phyloP scores from a whole-genome alignment of 2,797 vertebrate species.

The Sebastes melanostomus region DNA sequence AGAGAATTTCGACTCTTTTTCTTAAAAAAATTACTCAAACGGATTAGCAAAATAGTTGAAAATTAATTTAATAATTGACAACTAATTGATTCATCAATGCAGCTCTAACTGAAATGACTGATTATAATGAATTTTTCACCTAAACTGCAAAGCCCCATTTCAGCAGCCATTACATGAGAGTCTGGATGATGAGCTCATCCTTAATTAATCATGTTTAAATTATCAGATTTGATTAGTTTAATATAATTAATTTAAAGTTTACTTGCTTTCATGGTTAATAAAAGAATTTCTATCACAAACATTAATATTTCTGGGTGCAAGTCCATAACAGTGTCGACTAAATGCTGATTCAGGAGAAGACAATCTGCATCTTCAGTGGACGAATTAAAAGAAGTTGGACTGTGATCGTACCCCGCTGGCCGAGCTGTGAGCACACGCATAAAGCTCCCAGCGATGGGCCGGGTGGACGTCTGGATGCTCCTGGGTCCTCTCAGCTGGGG shows the following conservation, averaged over 20 bases:
- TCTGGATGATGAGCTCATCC: not conserved
- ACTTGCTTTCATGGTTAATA: not conserved
- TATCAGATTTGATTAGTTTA: not conserved
- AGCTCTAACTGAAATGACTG: too few species aligned
- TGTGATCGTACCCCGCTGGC: not conserved
- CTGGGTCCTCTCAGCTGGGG: not conserved
- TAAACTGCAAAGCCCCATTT: not conserved
- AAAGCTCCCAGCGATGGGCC: constrained; percentile 21
- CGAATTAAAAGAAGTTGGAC: not conserved
- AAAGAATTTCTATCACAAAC: not conserved
- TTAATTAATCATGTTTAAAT: not conserved
- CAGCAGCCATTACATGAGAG: not conserved
- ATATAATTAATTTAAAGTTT: not conserved
- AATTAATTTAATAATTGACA: too few species aligned
- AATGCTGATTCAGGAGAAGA: not conserved
- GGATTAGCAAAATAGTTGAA: too few species aligned
- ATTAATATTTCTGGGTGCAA: not conserved
- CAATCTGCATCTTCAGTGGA: not conserved
- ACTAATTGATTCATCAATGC: too few species aligned
- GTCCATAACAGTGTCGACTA: not conserved
- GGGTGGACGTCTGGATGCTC: constrained; percentile 10
- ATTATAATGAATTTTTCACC: too few species aligned
- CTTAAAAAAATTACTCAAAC: too few species aligned
- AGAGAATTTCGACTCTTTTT: too few species aligned
- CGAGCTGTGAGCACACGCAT: not conserved